Conservation (phyloP, 1,140 invertebrate species). For the Zaprionus gabonicus region DNA sequence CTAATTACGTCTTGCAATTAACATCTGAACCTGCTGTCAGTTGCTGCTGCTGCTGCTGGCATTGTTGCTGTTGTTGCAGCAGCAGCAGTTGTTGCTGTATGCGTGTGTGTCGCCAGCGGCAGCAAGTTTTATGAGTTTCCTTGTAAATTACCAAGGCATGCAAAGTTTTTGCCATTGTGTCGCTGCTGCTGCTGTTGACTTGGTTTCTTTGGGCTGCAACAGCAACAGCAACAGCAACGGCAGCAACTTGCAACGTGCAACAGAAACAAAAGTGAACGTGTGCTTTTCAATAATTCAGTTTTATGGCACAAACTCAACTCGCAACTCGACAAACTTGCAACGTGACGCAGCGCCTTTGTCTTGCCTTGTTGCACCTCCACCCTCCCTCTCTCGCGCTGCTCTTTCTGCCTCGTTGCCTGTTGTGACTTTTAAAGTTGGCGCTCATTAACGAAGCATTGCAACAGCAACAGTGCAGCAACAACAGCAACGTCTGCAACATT, state of each 20-base stretch:
- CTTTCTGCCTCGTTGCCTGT: slow-evolving; percentile 5
- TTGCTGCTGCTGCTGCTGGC: slow-evolving; percentile 12
- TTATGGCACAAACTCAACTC: slow-evolving; percentile 61
- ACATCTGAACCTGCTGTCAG: slow-evolving; percentile 67
- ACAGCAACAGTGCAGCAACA: slow-evolving; percentile 9
- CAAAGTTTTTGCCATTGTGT: slow-evolving; percentile 47
- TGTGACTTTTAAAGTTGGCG: slow-evolving; percentile 51
- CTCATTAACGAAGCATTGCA: slow-evolving; percentile 43
- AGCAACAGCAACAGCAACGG: slow-evolving; percentile 9
- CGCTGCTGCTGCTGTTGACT: slow-evolving; percentile 67
- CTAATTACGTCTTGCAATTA: slow-evolving; percentile 80
- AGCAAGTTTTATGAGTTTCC: slow-evolving; percentile 68
- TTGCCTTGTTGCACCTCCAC: slow-evolving; percentile 10
- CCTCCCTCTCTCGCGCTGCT: neutral
- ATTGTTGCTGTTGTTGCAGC: slow-evolving; percentile 17
- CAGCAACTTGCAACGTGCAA: slow-evolving; percentile 25
- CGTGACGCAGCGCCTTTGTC: slow-evolving; percentile 41
- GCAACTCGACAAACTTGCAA: slow-evolving; percentile 35
- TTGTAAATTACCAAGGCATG: slow-evolving; percentile 52
- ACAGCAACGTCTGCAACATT: slow-evolving; percentile 43
- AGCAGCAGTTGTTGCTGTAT: slow-evolving; percentile 5
- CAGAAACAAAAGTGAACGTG: slow-evolving; percentile 74
- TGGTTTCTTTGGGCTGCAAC: slow-evolving; percentile 67
- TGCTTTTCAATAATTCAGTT: slow-evolving; percentile 71
- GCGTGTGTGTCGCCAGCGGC: slow-evolving; percentile 56